A percentile compares a stretch with the other conserved stretches of the same genome.
Evolutionary conservation across 2,113 vertebrate species (phyloP).

Genomic region (Fulmarus glacialis): DNA sequence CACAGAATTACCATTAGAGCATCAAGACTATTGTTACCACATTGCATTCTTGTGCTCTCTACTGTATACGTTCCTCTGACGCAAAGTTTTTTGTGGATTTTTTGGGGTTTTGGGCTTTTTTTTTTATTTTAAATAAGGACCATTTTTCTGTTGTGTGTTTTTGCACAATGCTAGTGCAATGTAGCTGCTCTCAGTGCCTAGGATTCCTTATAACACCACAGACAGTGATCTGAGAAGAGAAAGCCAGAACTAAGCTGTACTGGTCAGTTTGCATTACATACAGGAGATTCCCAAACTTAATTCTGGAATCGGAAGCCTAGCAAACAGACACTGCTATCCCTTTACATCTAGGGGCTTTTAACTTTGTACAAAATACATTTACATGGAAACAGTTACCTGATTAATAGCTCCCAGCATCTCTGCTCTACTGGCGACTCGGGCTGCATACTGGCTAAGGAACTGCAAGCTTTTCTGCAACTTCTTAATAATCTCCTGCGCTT

Average conservation of each 20-base stretch:
- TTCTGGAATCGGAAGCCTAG: background rate
- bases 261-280: background rate
- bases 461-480: conserved; percentile 89
- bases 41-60: background rate
- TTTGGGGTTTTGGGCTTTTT: background rate
- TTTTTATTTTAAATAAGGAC: background rate
- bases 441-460: conserved; percentile 87
- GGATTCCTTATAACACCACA: background rate
- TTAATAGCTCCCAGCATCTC: conserved; percentile 97
- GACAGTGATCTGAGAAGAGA: background rate
- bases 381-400: conserved; percentile 77
- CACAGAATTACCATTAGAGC: background rate
- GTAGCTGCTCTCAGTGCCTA: background rate
- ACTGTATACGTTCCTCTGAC: background rate
- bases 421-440: conserved; percentile 88
- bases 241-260: background rate
- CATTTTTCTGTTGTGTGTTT: background rate
- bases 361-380: background rate
- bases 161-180: background rate
- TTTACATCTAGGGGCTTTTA: background rate
- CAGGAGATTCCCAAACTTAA: background rate
- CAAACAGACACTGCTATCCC: background rate
- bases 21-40: background rate
- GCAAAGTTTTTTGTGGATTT: background rate
- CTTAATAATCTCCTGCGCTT: conserved; percentile 90